Evolutionary conservation across 2,888 invertebrate genomes (phyloP), one percentile per base, ranked within the genome.

Genomic region (Cerceris ruficornis): DNA sequence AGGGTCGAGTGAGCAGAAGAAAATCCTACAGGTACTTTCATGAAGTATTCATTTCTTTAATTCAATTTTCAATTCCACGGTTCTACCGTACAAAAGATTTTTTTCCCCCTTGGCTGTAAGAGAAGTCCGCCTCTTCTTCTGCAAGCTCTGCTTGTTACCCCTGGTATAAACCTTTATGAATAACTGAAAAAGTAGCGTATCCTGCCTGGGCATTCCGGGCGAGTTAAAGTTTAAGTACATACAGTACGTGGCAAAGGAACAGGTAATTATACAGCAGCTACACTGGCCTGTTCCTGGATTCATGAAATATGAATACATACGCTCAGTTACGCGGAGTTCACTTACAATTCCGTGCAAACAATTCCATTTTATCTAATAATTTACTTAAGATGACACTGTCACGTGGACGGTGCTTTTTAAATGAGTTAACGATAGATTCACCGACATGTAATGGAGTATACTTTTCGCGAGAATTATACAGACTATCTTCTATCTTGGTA

Each of bases 221-320:
- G 49, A 28, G 50, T 65, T 77, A 71, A 72, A 78, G 75, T 75
- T 75, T 66, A 58, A 54, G 68, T 13, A 55, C 59, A 54, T 39
- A 62, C 39, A 58, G 58, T 59, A 49, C 42, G 64, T 65, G 55
- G 46, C 59, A 54, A 65, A 72, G 69, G 49, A 65, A 58, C 54
- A 60, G 65, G 73, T 75, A 82, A 83, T 83, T 77, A 76, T 73
- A 69, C 64, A 64, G 55, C 15, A 64, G 68, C 57, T 28, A 28
- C 50, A 68, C 54, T 28, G 62, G 55, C 55, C 46, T 42, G 57
- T 64, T 83, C 13, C 13, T 68, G 71, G 75, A 83, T 83, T 82
- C 77, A 83, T 80, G 55, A 69, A 67, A 73, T 61, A 77, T 60
- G 59, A 57, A 57, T 57, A 57, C 39, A 7, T 7, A 7, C 55